A percentile compares a stretch with the other conserved stretches of the same genome.
Conservation (phyloP, 2,797 vertebrate genomes). For the Anomalospiza imberbis region DNA sequence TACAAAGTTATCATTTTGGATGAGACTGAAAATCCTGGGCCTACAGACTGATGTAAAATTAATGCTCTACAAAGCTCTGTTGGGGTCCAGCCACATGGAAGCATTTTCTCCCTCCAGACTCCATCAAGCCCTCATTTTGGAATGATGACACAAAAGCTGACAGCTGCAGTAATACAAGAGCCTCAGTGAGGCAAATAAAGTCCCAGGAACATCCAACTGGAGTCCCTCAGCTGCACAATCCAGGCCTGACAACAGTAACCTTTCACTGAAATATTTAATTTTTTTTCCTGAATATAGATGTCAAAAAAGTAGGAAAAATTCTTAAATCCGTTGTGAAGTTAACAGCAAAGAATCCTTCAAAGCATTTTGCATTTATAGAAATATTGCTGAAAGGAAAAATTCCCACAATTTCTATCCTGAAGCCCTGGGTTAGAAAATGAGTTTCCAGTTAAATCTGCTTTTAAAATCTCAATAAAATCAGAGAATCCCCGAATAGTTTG, state of each 20-base stretch:
- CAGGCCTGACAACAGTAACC: neutral
- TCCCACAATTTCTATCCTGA: neutral
- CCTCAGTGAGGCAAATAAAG: neutral
- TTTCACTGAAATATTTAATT: neutral
- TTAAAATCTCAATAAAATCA: neutral
- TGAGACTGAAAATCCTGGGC: neutral
- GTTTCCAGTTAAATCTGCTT: neutral
- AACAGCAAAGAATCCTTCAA: neutral
- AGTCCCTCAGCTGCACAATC: neutral
- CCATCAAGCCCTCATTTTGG: neutral
- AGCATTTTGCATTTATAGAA: neutral
- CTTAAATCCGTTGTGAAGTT: neutral
- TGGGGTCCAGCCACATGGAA: neutral
- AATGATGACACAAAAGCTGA: conserved; percentile 14
- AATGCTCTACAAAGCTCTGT: neutral
- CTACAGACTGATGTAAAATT: neutral
- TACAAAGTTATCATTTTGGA: neutral
- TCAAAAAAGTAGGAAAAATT: neutral
- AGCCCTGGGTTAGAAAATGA: neutral
- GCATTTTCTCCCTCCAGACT: neutral
- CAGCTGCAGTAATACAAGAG: conserved; percentile 49
- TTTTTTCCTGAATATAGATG: neutral
- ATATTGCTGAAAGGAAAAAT: neutral
- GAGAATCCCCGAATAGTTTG: neutral
- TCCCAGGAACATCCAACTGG: neutral